phyloP scores from a whole-genome alignment of 2,888 invertebrate species.

The Agrochola macilenta region DNA sequence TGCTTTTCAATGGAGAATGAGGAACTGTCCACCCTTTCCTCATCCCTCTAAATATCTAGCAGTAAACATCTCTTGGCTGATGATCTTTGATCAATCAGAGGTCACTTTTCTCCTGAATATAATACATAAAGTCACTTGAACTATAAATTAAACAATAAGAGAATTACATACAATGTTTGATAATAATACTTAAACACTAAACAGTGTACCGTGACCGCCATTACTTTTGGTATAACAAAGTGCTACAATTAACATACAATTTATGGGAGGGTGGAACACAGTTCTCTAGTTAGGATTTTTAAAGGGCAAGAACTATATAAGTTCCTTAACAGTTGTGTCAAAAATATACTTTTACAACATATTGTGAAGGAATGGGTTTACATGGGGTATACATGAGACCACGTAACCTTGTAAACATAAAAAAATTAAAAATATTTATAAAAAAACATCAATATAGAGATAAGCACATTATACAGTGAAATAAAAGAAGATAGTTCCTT shows the following conservation, averaged over 20 bases:
- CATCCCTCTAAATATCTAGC: not conserved
- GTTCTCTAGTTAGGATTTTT: constrained; percentile 23
- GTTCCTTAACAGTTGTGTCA: not conserved
- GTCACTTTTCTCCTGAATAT: no score
- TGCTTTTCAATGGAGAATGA: not conserved
- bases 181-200: constrained; percentile 30
- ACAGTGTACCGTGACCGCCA: constrained; percentile 43
- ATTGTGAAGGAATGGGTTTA: no score
- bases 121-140: no score
- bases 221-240: constrained; percentile 50
- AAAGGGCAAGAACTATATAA: constrained; percentile 11
- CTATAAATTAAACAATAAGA: not conserved
- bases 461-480: not conserved
- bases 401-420: no score
- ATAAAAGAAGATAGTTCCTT: not conserved
- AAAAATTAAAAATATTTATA: no score
- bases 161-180: not conserved
- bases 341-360: not conserved
- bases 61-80: not conserved
- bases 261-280: constrained; percentile 46
- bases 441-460: no score
- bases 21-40: no score
- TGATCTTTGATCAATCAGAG: not conserved
- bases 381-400: no score
- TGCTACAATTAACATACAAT: constrained; percentile 55